These are phyloP conservation scores for Priocnemis perturbator DNA, from an alignment of 2,888 invertebrate species.

Conservation along the genomic window DNA sequence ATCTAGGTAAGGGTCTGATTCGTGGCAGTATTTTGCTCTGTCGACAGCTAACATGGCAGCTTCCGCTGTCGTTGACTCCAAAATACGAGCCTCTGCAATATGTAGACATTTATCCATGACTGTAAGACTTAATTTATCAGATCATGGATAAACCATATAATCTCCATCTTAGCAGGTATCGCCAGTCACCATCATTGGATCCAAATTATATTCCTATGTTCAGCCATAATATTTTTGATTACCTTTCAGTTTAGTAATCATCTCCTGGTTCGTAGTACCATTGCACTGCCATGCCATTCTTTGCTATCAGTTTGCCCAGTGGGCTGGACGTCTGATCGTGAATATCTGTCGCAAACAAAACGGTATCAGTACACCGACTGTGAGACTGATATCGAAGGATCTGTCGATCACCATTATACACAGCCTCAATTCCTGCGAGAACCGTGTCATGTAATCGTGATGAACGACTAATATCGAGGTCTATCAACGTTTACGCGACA, in stretches of 20 bases:
- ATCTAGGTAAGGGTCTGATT: slow-evolving; percentile 88
- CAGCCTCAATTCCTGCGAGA: too few relatives aligned
- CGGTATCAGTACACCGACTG: not conserved
- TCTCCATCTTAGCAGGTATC: too few relatives aligned
- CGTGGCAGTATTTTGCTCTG: slow-evolving; percentile 86
- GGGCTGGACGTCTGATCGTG: not conserved
- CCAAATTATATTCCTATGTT: too few relatives aligned
- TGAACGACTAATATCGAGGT: too few relatives aligned
- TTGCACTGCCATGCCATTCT: slow-evolving; percentile 95
- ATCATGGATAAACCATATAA: too few relatives aligned
- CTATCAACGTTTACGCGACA: too few relatives aligned
- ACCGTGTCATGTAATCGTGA: too few relatives aligned
- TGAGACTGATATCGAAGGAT: too few relatives aligned
- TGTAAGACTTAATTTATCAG: not conserved
- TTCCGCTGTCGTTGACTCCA: slow-evolving; percentile 85
- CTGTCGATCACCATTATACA: too few relatives aligned
- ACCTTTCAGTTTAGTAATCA: slow-evolving; percentile 89
- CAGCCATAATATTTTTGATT: slow-evolving; percentile 56
- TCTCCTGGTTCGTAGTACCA: slow-evolving; percentile 88
- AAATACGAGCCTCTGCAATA: slow-evolving; percentile 85
- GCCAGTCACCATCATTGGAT: too few relatives aligned
- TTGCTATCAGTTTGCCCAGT: not conserved
- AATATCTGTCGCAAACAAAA: slow-evolving; percentile 10
- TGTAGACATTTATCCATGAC: not conserved
- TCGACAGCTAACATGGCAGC: slow-evolving; percentile 90